Evolutionary conservation across 1,140 invertebrate species (phyloP).

Genomic region (Anastrepha obliqua): DNA sequence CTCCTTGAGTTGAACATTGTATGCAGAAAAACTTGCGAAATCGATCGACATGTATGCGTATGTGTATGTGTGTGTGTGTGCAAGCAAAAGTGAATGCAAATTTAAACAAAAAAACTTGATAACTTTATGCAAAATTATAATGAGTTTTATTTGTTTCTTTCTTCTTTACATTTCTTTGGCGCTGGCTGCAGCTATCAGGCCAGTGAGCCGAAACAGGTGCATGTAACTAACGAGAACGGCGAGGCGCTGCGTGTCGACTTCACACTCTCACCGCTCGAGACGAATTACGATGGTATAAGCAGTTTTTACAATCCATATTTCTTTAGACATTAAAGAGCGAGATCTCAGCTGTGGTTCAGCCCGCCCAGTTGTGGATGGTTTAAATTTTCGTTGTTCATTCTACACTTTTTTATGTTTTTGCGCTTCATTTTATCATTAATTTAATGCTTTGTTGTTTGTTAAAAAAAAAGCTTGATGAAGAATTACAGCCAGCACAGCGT

Average conservation of each 20-base stretch:
- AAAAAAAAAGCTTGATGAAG: no score
- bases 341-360: neutral
- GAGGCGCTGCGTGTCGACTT: conserved; percentile 72
- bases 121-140: conserved; percentile 36
- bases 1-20: neutral
- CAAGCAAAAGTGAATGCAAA: neutral
- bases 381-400: neutral
- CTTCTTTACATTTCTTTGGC: conserved; percentile 33
- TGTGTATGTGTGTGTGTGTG: neutral
- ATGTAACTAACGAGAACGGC: conserved; percentile 68
- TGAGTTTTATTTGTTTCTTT: conserved; percentile 28
- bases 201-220: conserved; percentile 65
- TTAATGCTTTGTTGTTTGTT: neutral
- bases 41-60: neutral
- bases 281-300: conserved; percentile 73
- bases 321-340: conserved; percentile 66
- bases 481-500: no score
- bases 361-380: neutral
- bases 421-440: neutral
- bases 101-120: neutral
- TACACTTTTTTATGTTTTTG: neutral
- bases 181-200: conserved; percentile 64
- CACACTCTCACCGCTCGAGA: conserved; percentile 67
- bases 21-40: neutral
- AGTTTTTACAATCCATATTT: conserved; percentile 73